phyloP scores from a whole-genome alignment of 1,140 invertebrate species.

The Hypothenemus hampei region DNA sequence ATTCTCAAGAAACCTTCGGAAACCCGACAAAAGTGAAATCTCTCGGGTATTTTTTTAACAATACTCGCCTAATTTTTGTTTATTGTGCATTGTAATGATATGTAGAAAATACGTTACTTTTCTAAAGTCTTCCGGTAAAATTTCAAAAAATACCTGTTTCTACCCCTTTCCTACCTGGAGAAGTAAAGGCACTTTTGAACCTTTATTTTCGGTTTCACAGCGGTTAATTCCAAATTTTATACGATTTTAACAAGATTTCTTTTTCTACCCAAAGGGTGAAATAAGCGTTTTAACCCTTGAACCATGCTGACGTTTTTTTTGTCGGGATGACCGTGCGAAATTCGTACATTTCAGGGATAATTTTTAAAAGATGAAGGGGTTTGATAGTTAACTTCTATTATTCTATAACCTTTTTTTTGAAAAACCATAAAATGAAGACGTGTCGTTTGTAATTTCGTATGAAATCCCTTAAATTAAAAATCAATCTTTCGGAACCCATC shows the following conservation, averaged over 20 bases:
- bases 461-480: not conserved
- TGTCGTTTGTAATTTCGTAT: not conserved
- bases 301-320: slow-evolving; percentile 19
- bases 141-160: slow-evolving; percentile 18
- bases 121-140: not conserved
- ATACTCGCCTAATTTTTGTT: slow-evolving; percentile 11
- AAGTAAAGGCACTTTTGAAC: slow-evolving; percentile 11
- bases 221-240: slow-evolving; percentile 37
- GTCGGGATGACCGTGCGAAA: slow-evolving; percentile 35
- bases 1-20: not conserved
- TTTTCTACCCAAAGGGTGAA: slow-evolving; percentile 27
- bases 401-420: slow-evolving; percentile 5
- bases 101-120: slow-evolving; percentile 24
- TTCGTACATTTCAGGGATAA: slow-evolving; percentile 15
- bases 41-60: not conserved
- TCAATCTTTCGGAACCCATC: slow-evolving; percentile 13
- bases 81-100: slow-evolving; percentile 18
- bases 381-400: slow-evolving; percentile 12
- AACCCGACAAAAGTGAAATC: slow-evolving; percentile 1
- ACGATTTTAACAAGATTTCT: slow-evolving; percentile 37
- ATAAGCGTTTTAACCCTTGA: slow-evolving; percentile 30
- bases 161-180: slow-evolving; percentile 22
- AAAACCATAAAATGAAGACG: slow-evolving; percentile 13
- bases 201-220: slow-evolving; percentile 31
- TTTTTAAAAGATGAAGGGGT: slow-evolving; percentile 25